phyloP scores from a whole-genome alignment of 2,888 invertebrate species.

The Drosophila trichaetosa region DNA sequence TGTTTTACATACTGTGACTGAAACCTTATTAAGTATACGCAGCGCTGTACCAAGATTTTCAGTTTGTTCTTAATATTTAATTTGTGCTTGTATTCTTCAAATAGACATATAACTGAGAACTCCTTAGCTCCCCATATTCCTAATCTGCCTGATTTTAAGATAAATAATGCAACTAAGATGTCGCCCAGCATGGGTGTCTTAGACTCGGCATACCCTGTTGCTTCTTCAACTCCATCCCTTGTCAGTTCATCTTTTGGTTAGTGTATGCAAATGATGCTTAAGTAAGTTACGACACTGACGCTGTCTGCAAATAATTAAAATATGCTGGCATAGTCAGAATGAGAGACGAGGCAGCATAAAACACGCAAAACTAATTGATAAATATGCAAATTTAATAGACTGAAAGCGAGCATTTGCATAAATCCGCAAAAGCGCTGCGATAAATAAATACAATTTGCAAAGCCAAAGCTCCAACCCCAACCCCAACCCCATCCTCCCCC shows the following conservation, averaged over 20 bases:
- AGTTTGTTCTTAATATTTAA: conserved; percentile 4
- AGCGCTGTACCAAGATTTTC: conserved; percentile 28
- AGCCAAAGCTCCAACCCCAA: conserved; percentile 3
- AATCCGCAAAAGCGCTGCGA: conserved; percentile 56
- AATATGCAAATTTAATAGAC: conserved; percentile 79
- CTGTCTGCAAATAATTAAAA: conserved; percentile 67
- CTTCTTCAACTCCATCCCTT: background rate
- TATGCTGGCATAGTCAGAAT: conserved; percentile 68
- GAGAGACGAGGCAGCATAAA: conserved; percentile 45
- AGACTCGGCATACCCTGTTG: background rate
- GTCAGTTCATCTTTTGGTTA: conserved; percentile 5
- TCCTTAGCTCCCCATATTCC: background rate
- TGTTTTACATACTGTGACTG: conserved; percentile 53
- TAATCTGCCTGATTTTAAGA: background rate
- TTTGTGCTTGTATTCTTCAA: background rate
- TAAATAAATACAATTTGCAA: conserved; percentile 40
- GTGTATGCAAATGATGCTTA: conserved; percentile 68
- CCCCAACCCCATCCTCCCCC: too few relatives aligned
- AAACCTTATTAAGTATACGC: conserved; percentile 71
- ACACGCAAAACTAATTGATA: conserved; percentile 74
- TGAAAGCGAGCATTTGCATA: conserved; percentile 69
- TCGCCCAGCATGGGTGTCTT: background rate
- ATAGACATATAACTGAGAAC: background rate
- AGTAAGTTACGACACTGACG: conserved; percentile 60
- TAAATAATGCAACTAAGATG: background rate